Percentiles rank a stretch among this genome's conserved stretches.
phyloP scores from a whole-genome alignment of 1,140 invertebrate species.

The Wiebesia pumilae region DNA sequence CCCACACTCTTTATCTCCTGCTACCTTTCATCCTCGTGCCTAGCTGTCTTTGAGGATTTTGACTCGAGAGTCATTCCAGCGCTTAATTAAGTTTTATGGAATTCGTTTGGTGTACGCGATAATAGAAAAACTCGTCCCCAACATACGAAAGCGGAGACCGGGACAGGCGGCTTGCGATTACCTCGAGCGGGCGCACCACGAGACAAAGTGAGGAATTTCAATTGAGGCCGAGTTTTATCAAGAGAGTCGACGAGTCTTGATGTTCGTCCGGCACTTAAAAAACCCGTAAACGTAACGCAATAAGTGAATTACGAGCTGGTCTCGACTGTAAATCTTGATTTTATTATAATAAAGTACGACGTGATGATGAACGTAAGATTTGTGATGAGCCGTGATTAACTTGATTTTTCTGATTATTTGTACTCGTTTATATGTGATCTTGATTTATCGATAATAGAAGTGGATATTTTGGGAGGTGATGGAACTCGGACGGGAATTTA shows the following conservation, averaged over 20 bases:
- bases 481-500: not conserved
- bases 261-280: slow-evolving; percentile 42
- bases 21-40: not conserved
- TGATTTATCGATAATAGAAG: not conserved
- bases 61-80: slow-evolving; percentile 17
- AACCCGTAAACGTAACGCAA: slow-evolving; percentile 45
- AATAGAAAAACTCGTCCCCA: slow-evolving; percentile 47
- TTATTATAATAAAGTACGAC: slow-evolving; percentile 40
- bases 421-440: not conserved
- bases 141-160: not conserved
- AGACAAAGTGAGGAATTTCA: slow-evolving; percentile 49
- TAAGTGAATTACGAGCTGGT: slow-evolving; percentile 43
- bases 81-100: slow-evolving; percentile 48
- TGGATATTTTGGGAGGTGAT: not conserved
- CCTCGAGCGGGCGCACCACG: not conserved
- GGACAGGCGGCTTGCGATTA: not conserved
- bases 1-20: slow-evolving; percentile 41
- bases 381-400: not conserved
- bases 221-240: slow-evolving; percentile 39
- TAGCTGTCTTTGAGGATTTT: not conserved
- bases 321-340: slow-evolving; percentile 33
- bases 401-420: slow-evolving; percentile 18
- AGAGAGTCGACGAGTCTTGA: slow-evolving; percentile 4
- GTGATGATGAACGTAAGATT: slow-evolving; percentile 1
- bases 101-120: slow-evolving; percentile 35